Conservation (phyloP, 2,888 invertebrate genomes). For the Limnephilus lunatus region DNA sequence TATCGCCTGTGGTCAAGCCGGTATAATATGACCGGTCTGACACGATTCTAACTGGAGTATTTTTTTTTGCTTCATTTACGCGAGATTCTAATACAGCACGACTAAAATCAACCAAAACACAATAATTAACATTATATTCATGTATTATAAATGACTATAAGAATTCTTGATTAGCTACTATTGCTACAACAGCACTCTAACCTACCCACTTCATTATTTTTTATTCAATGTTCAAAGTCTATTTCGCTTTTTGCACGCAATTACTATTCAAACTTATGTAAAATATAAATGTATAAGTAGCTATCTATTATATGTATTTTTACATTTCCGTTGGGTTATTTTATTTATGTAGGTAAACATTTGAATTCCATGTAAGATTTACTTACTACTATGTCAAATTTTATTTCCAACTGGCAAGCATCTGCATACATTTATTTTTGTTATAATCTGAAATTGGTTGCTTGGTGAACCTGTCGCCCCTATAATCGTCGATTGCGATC, state of each 20-base stretch:
- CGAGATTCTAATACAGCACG: not conserved
- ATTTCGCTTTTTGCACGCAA: not conserved
- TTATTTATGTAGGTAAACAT: not conserved
- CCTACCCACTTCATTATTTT: not conserved
- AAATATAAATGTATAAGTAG: not conserved
- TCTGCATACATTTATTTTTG: not conserved
- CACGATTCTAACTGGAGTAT: not conserved
- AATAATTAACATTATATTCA: not conserved
- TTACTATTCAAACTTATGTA: not conserved
- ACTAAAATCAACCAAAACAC: not conserved
- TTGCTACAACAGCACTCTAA: not conserved
- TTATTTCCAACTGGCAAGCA: not conserved
- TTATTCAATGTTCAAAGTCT: slow-evolving; percentile 20
- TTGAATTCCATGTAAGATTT: not conserved
- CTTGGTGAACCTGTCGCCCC: not conserved
- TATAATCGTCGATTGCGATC: not conserved
- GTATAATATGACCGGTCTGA: not conserved
- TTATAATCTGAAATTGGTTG: not conserved
- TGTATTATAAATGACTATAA: not conserved
- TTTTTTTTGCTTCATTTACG: not conserved
- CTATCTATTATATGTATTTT: not conserved
- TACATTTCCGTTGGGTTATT: not conserved
- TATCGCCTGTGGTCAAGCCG: not conserved
- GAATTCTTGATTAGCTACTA: not conserved
- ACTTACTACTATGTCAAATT: not conserved